phyloP scores from a whole-genome alignment of 2,888 invertebrate species.

The Elmis aenea region DNA sequence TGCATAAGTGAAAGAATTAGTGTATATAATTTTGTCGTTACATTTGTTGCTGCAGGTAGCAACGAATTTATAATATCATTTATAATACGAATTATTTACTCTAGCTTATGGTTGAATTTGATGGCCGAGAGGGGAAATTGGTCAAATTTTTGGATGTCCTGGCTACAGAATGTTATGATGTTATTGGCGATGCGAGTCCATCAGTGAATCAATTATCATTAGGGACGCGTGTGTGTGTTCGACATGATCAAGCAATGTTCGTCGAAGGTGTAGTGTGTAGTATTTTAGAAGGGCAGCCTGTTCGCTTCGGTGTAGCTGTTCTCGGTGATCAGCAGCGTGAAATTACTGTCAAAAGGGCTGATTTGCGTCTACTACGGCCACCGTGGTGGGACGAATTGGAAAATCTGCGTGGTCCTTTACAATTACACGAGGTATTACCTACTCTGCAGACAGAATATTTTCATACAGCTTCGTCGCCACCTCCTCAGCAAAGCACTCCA shows the following conservation, averaged over 20 bases:
- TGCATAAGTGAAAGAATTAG: too few relatives aligned
- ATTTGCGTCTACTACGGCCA: slow-evolving; percentile 82
- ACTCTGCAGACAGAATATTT: slow-evolving; percentile 45
- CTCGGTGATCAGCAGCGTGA: slow-evolving; percentile 49
- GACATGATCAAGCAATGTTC: slow-evolving; percentile 68
- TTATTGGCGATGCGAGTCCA: slow-evolving; percentile 91
- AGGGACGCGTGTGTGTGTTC: slow-evolving; percentile 78
- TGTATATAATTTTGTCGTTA: too few relatives aligned
- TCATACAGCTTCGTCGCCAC: slow-evolving; percentile 56
- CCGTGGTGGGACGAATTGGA: slow-evolving; percentile 97
- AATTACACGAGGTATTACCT: slow-evolving; percentile 21
- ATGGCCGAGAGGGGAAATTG: slow-evolving; percentile 66
- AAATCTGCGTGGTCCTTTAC: slow-evolving; percentile 43
- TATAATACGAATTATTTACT: too few relatives aligned
- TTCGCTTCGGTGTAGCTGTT: slow-evolving; percentile 63
- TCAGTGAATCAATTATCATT: slow-evolving; percentile 73
- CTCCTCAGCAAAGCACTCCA: slow-evolving; percentile 48
- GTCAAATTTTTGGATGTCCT: slow-evolving; percentile 74
- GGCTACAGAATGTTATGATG: slow-evolving; percentile 73
- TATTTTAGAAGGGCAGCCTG: slow-evolving; percentile 58
- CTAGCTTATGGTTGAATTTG: slow-evolving; percentile 73
- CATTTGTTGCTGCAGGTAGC: too few relatives aligned
- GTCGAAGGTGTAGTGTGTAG: slow-evolving; percentile 78
- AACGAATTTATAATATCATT: too few relatives aligned
- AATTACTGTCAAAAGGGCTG: slow-evolving; percentile 80